phyloP scores from a whole-genome alignment of 2,888 invertebrate species.

The Drosophila ezoana region DNA sequence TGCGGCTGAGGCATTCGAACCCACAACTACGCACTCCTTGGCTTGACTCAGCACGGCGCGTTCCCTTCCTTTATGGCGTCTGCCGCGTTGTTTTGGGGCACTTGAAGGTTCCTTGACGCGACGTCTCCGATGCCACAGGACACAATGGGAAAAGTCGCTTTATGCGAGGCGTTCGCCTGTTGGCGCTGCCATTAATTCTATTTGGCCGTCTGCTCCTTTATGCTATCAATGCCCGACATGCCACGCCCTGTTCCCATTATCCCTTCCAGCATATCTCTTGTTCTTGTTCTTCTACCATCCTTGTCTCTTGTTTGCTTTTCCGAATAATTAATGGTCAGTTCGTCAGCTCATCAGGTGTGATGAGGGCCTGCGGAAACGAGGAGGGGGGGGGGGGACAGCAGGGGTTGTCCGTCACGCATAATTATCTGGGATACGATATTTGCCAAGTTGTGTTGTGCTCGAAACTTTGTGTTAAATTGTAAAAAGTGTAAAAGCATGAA shows the following conservation, averaged over 20 bases:
- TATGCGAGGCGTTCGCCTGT: slow-evolving; percentile 62
- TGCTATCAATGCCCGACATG: slow-evolving; percentile 18
- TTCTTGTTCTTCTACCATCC: slow-evolving; percentile 7
- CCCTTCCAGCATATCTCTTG: not conserved
- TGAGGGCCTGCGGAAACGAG: slow-evolving; percentile 8
- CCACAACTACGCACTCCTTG: slow-evolving; percentile 12
- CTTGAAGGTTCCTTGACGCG: slow-evolving; percentile 76
- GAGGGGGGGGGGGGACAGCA: slow-evolving; percentile 7
- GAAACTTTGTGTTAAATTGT: too few species aligned
- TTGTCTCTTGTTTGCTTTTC: slow-evolving; percentile 27
- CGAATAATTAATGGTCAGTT: slow-evolving; percentile 66
- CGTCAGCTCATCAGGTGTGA: slow-evolving; percentile 52
- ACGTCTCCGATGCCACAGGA: slow-evolving; percentile 35
- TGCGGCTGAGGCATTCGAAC: slow-evolving; percentile 58
- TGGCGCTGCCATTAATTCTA: slow-evolving; percentile 67
- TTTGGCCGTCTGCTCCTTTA: slow-evolving; percentile 52
- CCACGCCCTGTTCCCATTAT: not conserved
- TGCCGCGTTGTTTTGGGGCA: slow-evolving; percentile 31
- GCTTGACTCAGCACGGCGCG: not conserved
- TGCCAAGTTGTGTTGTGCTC: too few species aligned
- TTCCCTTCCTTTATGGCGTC: slow-evolving; percentile 1
- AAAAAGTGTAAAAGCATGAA: too few species aligned
- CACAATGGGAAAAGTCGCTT: slow-evolving; percentile 59
- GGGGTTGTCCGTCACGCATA: slow-evolving; percentile 37
- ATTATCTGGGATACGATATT: slow-evolving; percentile 46